Evolutionary conservation across 2,113 vertebrate species (phyloP), one percentile per base, ranked within the genome.

Genomic region (Otolemur garnettii): DNA sequence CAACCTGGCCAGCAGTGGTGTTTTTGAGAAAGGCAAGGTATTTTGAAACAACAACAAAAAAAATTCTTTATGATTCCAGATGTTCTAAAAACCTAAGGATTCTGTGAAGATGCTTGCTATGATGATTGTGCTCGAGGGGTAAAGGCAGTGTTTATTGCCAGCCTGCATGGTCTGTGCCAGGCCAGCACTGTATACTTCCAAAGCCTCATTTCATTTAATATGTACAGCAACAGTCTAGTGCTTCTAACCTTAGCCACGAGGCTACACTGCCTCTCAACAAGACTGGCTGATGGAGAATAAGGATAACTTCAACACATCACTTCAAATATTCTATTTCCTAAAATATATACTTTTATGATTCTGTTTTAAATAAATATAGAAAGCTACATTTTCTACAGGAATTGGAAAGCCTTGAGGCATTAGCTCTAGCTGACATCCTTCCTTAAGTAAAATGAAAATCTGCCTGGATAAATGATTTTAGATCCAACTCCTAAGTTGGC

Each of bases 321-420:
- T 38, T 92, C 18, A 74, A 71, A 66, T 82, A 64, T 21, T 88
- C 72, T 71, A 38, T 50, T 91, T 90, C 14, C 66, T 45, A 69
- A 89, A 86, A 42, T 69, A 26, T 71, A 66, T 35, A 60, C 45
- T 74, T 60, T 92, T 55, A 78, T 26, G 18, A 68, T 90, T 88
- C 62, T 80, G 50, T 96, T 95, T 96, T 55, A 86, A 45, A 92
- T 19, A 83, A 91, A 75, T 26, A 60, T 4, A 74, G 50, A 60
- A 85, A 74, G 30, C 30, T 83, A 53, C 28, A 72, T 60, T 89
- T 90, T 92, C 82, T 57, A 50, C 19, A 82, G 28, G 64, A 77
- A 75, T 14, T 91, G 53, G 22, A 87, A 94, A 93, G 30, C 28
- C 35, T 75, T 62, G 17, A 78, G 33, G 81, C 45, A 50, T 9